phyloP scores from a whole-genome alignment of 2,888 invertebrate genomes.

The Erpobdella octoculata region DNA sequence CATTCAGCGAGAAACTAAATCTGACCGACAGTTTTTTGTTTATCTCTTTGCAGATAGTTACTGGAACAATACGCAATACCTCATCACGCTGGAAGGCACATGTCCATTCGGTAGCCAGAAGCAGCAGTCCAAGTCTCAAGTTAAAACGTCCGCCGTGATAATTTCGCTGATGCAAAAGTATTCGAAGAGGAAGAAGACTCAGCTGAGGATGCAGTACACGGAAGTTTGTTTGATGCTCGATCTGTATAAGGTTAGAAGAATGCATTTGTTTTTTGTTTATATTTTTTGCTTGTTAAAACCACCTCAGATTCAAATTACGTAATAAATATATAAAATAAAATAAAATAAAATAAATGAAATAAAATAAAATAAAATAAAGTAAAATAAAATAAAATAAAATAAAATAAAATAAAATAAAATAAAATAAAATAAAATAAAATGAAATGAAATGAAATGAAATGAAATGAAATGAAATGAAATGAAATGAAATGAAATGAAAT shows the following conservation, averaged over 20 bases:
- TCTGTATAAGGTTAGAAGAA: constrained; percentile 28
- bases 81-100: constrained; percentile 37
- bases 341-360: too few relatives aligned
- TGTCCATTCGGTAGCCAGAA: neutral
- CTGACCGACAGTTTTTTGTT: too few relatives aligned
- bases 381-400: too few relatives aligned
- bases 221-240: constrained; percentile 29
- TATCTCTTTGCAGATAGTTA: constrained; percentile 43
- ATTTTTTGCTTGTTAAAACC: neutral
- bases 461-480: too few relatives aligned
- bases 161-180: constrained; percentile 82
- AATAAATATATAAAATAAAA: too few relatives aligned
- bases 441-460: too few relatives aligned
- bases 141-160: constrained; percentile 78
- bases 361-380: too few relatives aligned
- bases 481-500: too few relatives aligned
- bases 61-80: constrained; percentile 49
- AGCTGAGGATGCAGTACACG: constrained; percentile 9
- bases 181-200: constrained; percentile 19
- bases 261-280: neutral
- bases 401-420: too few relatives aligned
- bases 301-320: too few relatives aligned
- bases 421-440: too few relatives aligned
- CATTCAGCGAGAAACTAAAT: too few relatives aligned
- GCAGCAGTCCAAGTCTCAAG: neutral